Percentiles rank a stretch among this genome's conserved stretches.
phyloP scores from a whole-genome alignment of 2,113 vertebrate genomes.

The Cebidichthys violaceus region DNA sequence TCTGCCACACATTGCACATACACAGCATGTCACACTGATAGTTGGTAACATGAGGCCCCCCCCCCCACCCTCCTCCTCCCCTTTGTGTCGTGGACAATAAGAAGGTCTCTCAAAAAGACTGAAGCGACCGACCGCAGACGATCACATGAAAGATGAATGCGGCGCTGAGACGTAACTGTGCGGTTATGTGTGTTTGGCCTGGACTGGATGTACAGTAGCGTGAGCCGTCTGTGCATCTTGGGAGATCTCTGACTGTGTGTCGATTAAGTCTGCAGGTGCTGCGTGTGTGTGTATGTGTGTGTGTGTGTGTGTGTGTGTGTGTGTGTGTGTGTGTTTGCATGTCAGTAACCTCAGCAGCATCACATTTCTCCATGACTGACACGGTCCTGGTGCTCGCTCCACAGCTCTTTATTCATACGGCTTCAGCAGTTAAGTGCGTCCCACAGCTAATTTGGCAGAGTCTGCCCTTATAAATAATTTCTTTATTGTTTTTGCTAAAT shows the following conservation, averaged over 20 bases:
- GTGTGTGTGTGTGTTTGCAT: slow-evolving; percentile 25
- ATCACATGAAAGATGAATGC: slow-evolving; percentile 64
- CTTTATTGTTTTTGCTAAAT: slow-evolving; percentile 83
- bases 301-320: slow-evolving; percentile 7
- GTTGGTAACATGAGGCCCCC: slow-evolving; percentile 41
- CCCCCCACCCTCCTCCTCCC: background rate
- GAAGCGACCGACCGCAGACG: slow-evolving; percentile 44
- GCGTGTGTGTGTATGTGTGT: slow-evolving; percentile 4
- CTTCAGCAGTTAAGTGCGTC: slow-evolving; percentile 73
- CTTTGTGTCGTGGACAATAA: slow-evolving; percentile 61
- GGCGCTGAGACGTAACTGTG: background rate
- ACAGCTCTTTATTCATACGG: slow-evolving; percentile 53
- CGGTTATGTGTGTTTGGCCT: slow-evolving; percentile 17
- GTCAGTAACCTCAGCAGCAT: slow-evolving; percentile 40
- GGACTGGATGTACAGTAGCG: slow-evolving; percentile 29
- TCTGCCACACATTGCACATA: slow-evolving; percentile 71
- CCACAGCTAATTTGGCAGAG: slow-evolving; percentile 79
- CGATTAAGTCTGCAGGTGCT: slow-evolving; percentile 51
- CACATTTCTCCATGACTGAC: slow-evolving; percentile 68
- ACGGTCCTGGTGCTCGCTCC: slow-evolving; percentile 33
- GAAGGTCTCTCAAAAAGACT: slow-evolving; percentile 48
- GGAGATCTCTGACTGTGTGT: slow-evolving; percentile 43
- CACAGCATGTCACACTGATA: slow-evolving; percentile 43
- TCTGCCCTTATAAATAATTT: slow-evolving; percentile 80
- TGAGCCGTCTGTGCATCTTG: slow-evolving; percentile 36